A percentile compares a stretch with the other conserved stretches of the same genome.
phyloP scores from a whole-genome alignment of 2,113 vertebrate genomes.

The Otus sunia region DNA sequence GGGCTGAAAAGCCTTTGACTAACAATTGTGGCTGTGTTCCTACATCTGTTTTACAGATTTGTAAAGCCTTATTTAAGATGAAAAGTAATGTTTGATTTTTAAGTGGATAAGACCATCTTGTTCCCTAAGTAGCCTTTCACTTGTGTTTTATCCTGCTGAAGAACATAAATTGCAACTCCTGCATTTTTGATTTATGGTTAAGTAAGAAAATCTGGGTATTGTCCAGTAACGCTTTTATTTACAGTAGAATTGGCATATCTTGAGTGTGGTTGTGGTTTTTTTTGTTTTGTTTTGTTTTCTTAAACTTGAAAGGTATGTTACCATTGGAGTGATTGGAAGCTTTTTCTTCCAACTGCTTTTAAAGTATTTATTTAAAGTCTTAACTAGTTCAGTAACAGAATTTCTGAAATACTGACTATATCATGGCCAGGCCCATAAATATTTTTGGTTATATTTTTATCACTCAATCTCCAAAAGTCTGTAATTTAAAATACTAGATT shows the following conservation, averaged over 20 bases:
- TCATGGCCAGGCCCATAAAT: not conserved
- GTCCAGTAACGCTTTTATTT: slow-evolving; percentile 38
- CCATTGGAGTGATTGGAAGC: not conserved
- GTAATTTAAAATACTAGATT: not conserved
- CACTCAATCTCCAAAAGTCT: not conserved
- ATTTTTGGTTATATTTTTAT: not conserved
- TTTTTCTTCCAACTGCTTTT: not conserved
- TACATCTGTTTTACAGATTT: not conserved
- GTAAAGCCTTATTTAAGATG: not conserved
- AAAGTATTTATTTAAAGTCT: not conserved
- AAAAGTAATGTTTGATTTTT: not conserved
- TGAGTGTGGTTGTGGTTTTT: not conserved
- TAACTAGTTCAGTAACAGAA: not conserved
- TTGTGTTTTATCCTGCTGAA: not conserved
- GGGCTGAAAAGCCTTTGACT: not conserved
- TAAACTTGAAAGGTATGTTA: not conserved
- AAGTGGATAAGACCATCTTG: not conserved
- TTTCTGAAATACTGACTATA: not conserved
- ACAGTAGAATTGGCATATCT: not conserved
- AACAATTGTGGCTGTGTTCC: not conserved
- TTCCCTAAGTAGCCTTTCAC: not conserved
- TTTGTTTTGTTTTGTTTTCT: not conserved
- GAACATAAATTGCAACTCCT: not conserved
- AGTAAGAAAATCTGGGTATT: not conserved
- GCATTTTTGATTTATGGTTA: not conserved